Evolutionary conservation across 92 coral and sea anemone species (phyloP), one percentile per base, ranked within the genome.

Genomic region (Umimayanthus chanpuru): DNA sequence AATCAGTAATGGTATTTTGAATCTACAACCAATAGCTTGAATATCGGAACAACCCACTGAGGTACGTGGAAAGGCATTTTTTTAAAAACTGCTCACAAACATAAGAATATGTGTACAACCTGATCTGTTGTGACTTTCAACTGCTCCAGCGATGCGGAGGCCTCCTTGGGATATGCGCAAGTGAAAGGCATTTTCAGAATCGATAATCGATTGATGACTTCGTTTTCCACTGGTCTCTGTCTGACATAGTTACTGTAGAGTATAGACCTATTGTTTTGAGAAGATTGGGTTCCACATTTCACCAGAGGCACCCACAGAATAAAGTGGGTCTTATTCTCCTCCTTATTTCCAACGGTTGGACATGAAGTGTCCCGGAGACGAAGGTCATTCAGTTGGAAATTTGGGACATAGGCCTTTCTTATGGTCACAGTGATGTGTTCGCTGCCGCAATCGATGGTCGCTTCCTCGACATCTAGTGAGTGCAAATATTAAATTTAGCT

Each of bases 231-330:
- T 28, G 87, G 87, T 70, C 87, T 70, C 78, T 83, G 78, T 21
- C 87, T 83, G 43, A 83, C 87, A 16, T 14, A 44, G 78, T 83
- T 83, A 47, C 87, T 83, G 87, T 83, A 83, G 40, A 83, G 43
- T 70, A 83, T 83, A 0, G 87, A 68, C 65, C 18, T 28, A 36
- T 70, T 43, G 64, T 29, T 83, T 29, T 83, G 77, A 49, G 61
- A 40, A 58, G 77, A 43, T n/a, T 70, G 16, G 38, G 87, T 83
- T 50, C 87, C 87, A 83, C 87, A 83, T 7, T 70, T 53, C 76
- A 83, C 87, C 66, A 83, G 58, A 3, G 87, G 65, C 14, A 49
- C 87, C 66, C 12, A 44, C 16, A 83, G 9, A 18, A 83, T 20
- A 36, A 44, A 83, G 77, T 83, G 87, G 29, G 87, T 83, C 2